Percentiles rank a stretch among this genome's conserved stretches.
phyloP scores from a whole-genome alignment of 2,797 vertebrate genomes.

The Liasis olivaceus region DNA sequence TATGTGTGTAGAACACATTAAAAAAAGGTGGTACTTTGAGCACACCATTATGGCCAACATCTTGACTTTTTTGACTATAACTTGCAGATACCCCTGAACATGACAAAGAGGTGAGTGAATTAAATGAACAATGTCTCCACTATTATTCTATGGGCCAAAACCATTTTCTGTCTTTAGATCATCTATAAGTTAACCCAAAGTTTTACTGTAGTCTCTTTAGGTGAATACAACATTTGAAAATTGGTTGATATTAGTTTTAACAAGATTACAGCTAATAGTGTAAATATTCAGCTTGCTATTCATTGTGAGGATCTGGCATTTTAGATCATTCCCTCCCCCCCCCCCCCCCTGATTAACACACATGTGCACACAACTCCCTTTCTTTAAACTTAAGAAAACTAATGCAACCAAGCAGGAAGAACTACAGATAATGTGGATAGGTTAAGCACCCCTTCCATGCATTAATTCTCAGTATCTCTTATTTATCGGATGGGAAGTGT shows the following conservation, averaged over 20 bases:
- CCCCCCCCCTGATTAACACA: background rate
- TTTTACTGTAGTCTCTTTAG: background rate
- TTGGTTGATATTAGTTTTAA: background rate
- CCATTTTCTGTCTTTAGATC: background rate
- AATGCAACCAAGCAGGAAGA: background rate
- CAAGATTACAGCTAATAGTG: constrained; percentile 16
- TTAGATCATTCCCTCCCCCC: background rate
- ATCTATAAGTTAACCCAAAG: background rate
- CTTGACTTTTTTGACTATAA: background rate
- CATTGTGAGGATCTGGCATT: background rate
- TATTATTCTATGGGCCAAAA: background rate
- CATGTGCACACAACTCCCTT: background rate
- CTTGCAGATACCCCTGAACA: background rate
- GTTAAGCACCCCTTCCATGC: constrained; percentile 14
- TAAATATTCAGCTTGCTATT: background rate
- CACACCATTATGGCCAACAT: background rate
- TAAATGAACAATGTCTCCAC: background rate
- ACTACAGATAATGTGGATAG: background rate
- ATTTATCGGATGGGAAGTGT: constrained; percentile 67
- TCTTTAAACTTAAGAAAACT: background rate
- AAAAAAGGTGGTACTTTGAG: background rate
- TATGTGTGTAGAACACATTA: background rate
- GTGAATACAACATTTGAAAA: background rate
- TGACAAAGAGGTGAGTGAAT: background rate
- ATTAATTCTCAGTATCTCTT: constrained; percentile 52